These are phyloP conservation scores for Elephas maximus DNA, from an alignment of 2,113 vertebrate species.

Conservation along the genomic window DNA sequence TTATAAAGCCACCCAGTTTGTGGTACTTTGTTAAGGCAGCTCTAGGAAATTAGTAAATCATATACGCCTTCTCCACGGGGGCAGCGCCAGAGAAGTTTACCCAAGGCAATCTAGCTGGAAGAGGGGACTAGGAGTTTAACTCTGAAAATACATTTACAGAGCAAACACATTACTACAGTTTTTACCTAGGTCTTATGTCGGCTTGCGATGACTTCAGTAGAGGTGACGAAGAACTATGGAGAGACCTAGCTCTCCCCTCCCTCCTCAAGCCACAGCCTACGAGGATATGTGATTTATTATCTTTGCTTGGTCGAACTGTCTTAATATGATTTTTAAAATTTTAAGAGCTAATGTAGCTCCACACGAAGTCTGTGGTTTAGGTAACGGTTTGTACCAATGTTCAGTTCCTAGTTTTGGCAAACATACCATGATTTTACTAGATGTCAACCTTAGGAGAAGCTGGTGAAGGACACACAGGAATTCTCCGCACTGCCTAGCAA, in stretches of 20 bases:
- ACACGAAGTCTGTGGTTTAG: slow-evolving; percentile 31
- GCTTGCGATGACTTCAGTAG: neutral
- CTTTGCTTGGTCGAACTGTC: neutral
- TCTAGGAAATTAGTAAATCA: neutral
- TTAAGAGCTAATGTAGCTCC: slow-evolving; percentile 40
- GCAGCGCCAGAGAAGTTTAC: neutral
- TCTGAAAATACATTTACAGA: neutral
- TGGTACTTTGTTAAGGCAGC: neutral
- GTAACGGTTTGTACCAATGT: neutral
- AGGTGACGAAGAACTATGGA: neutral
- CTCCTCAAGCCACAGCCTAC: neutral
- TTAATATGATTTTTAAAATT: neutral
- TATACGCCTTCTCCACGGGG: neutral
- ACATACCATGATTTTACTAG: neutral
- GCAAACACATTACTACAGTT: neutral
- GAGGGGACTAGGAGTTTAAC: neutral
- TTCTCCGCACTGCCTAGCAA: neutral
- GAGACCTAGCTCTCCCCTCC: neutral
- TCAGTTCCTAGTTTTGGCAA: slow-evolving; percentile 31
- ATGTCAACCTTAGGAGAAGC: neutral
- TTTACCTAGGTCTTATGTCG: neutral
- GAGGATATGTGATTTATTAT: neutral
- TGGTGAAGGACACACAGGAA: neutral
- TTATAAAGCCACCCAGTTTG: neutral
- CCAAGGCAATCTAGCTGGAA: neutral